A percentile compares a stretch with the other conserved stretches of the same genome.
phyloP scores from a whole-genome alignment of 2,888 invertebrate genomes.

The Cremastobaeus sp. region DNA sequence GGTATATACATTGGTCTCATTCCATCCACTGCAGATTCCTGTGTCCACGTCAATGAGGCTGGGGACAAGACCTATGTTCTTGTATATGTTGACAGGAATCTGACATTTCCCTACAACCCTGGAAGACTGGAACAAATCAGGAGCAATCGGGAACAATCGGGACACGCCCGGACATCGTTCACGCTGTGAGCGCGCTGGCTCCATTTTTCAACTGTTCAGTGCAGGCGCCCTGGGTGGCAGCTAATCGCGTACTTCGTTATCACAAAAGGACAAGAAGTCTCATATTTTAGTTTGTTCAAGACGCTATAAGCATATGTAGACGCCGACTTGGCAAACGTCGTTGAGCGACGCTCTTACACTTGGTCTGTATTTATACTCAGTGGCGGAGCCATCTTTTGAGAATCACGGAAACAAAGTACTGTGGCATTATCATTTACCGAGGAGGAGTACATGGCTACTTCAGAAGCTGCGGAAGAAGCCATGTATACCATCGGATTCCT shows the following conservation, averaged over 20 bases:
- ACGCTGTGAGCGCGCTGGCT: background rate
- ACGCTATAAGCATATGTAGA: background rate
- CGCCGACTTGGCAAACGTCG: background rate
- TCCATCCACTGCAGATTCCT: constrained; percentile 3
- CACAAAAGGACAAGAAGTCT: background rate
- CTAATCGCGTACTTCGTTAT: background rate
- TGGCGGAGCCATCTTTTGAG: background rate
- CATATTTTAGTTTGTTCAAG: background rate
- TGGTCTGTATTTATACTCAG: background rate
- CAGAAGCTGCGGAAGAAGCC: background rate
- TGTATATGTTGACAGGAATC: constrained; percentile 44
- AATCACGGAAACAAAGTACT: background rate
- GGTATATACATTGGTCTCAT: background rate
- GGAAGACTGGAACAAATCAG: background rate
- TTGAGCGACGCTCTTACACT: background rate
- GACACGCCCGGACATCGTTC: background rate
- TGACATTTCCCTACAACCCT: constrained; percentile 13
- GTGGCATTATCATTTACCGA: background rate
- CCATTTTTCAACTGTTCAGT: background rate
- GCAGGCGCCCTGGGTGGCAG: background rate
- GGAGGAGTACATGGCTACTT: background rate
- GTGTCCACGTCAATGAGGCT: constrained; percentile 22
- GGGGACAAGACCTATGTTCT: constrained; percentile 16
- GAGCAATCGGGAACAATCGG: background rate
- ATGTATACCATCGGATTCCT: background rate